Evolutionary conservation across 2,113 vertebrate genomes (phyloP), one percentile per base, ranked within the genome.

Genomic region (Clarias macrocephalus): DNA sequence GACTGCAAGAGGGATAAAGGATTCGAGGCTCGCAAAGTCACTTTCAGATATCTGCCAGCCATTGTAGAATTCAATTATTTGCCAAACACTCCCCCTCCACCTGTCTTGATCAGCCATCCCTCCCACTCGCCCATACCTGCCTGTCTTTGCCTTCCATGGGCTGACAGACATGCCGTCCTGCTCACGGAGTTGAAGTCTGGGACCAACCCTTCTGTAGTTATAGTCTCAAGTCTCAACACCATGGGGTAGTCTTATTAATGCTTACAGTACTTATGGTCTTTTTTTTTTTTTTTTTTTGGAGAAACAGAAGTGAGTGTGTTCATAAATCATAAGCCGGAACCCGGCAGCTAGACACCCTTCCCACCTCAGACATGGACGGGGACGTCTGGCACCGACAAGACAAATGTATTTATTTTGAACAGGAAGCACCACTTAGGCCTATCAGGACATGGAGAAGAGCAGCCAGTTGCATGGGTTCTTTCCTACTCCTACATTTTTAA

Each of bases 21-120:
- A 95, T 95, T 89, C 91, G 91, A 92, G 92, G 90, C 63, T 91
- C 90, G 89, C 95, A 96, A 96, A 95, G 95, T 96, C 95, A 96
- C 95, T 95, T 96, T 96, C 95, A 95, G 95, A 95, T 95, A 95
- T 95, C 95, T 95, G 94, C 93, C 93, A 95, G 92, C 93, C 93
- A 94, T 93, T 95, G 94, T 95, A 94, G 92, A 92, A 94, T 96
- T 95, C 94, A 95, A 95, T 96, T 95, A 96, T 94, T 95, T 94
- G 89, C 90, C 89, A 86, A 89, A 86, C 77, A 73, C 88, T 83
- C 88, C 86, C 80, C 87, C 73, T 82, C 86, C 88, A 88, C 83
- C 79, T 88, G 85, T 88, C 85, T 86, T 65, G 62, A 82, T 82
- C 52, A 42, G 37, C 89, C 33, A 28, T 59, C 63, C 91, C 88